Base-by-base conservation (phyloP, 2,797 vertebrate genomes). In the Sternotherus odoratus region DNA sequence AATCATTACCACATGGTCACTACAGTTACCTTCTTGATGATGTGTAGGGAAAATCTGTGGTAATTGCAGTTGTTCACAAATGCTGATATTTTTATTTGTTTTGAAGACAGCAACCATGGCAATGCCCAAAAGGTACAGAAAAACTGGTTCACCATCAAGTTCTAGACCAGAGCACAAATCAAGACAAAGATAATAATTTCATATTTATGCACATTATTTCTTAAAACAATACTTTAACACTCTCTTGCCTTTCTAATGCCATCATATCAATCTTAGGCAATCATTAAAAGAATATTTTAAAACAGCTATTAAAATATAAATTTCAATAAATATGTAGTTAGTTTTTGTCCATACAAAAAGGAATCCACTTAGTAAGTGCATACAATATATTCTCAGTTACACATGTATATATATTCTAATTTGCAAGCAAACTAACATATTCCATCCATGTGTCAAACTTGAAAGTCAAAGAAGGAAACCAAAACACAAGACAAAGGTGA, bases 1-100 rank as follows among this genome's bases (percentile, higher is more conserved):
- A 88, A 39, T 30, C 85, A 51, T 16, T 48, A 77, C 24, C 79
- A 87, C 69, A 15, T 48, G 13, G 43, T 75, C 72, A 75, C 9
- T 69, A 69, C 36, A 69, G 11, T 39, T 39, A 69, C 24, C 36
- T 69, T 21, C 63, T 69, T 75, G 30, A n/a, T 21, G 50, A 80
- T 69, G 15, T 69, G 21, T 46, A 82, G 54, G 48, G 79, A 75
- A 88, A 88, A 86, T 43, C 57, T 74, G 50, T 1, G 13, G 33
- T 77, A 79, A 79, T 15, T 4, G 63, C 72, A 43, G 33, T 51
- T 88, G 87, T 60, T 46, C 28, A 1, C n/a, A 87, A 74, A 26
- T 43, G 13, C 50, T 78, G 0, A 0, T 50, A 1, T 1, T 66
- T n/a, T 8, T 50, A 21, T 23, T 36, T 69, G 21, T 69, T 69